Percentiles rank a stretch among this genome's conserved stretches.
Conservation (phyloP, 1,140 invertebrate species). For the Drosophila kohkoa region DNA sequence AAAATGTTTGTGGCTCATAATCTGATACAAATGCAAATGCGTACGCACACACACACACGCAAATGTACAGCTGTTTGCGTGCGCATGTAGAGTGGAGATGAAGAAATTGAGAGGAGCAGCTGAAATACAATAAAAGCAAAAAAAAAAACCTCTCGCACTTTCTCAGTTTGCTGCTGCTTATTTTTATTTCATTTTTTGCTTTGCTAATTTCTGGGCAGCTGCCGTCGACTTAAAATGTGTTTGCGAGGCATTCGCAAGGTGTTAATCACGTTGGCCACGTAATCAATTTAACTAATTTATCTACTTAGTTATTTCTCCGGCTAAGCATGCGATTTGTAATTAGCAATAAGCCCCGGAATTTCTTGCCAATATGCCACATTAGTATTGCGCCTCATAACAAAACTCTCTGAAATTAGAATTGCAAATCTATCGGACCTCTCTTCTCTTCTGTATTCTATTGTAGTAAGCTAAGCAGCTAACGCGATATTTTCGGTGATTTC, state of each 20-base stretch:
- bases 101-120: conserved; percentile 27
- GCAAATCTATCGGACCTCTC: background rate
- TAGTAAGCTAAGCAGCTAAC: background rate
- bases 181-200: conserved; percentile 4
- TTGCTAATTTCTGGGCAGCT: conserved; percentile 40
- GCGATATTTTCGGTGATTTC: background rate
- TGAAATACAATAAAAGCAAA: conserved; percentile 11
- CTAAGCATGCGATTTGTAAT: conserved; percentile 48
- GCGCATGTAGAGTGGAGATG: conserved; percentile 11
- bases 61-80: conserved; percentile 2
- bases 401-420: background rate
- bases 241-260: conserved; percentile 52
- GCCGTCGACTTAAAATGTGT: conserved; percentile 46
- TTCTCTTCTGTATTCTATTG: background rate
- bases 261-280: conserved; percentile 68
- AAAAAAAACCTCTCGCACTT: conserved; percentile 33
- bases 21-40: conserved; percentile 82
- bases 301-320: conserved; percentile 41
- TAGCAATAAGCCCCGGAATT: conserved; percentile 26
- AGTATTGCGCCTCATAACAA: background rate
- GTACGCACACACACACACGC: conserved; percentile 33
- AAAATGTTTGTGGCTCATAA: conserved; percentile 84
- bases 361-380: conserved; percentile 22
- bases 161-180: conserved; percentile 48
- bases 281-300: conserved; percentile 60